These are phyloP conservation scores for Gila robusta DNA, from an alignment of 2,797 vertebrate genomes.

Conservation along the genomic window DNA sequence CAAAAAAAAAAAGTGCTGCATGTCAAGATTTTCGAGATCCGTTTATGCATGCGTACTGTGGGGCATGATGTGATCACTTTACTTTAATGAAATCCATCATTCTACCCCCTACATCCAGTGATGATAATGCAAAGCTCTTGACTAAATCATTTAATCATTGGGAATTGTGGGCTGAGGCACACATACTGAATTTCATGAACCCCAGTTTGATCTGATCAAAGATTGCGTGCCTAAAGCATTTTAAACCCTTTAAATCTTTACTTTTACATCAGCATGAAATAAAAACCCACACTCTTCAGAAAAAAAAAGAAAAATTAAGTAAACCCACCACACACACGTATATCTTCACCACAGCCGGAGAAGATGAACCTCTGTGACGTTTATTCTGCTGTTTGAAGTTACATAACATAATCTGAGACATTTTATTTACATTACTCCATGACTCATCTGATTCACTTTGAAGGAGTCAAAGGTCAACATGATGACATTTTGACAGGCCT, in stretches of 20 bases:
- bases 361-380: background rate
- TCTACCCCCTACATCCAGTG: background rate
- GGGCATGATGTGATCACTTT: constrained; percentile 32
- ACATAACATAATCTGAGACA: constrained; percentile 16
- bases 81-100: constrained; percentile 43
- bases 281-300: constrained; percentile 24
- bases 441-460: constrained; percentile 37
- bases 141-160: constrained; percentile 40
- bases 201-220: constrained; percentile 54
- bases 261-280: constrained; percentile 22
- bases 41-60: constrained; percentile 12
- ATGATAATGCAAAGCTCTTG: constrained; percentile 48
- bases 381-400: background rate
- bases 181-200: constrained; percentile 50
- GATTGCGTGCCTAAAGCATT: constrained; percentile 35
- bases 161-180: constrained; percentile 7
- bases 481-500: constrained; percentile 46
- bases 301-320: background rate
- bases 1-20: background rate
- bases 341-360: background rate
- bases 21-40: constrained; percentile 1
- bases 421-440: constrained; percentile 40
- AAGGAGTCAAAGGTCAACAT: constrained; percentile 37
- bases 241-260: constrained; percentile 11
- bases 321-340: background rate